Conservation (phyloP, 2,888 invertebrate species). For the Rhogogaster chlorosoma region DNA sequence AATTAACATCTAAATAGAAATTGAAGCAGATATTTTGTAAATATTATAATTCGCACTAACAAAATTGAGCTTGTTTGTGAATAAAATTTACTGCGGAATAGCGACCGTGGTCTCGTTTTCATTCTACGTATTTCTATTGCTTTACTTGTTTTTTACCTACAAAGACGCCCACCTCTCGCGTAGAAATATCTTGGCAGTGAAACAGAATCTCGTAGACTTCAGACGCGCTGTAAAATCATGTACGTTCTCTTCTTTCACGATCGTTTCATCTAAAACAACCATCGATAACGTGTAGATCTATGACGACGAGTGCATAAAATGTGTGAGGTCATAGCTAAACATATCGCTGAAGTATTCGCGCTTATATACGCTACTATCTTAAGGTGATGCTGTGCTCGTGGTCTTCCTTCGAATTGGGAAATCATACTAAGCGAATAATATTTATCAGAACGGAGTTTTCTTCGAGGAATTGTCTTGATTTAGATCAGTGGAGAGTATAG, state of each 20-base stretch:
- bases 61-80: not conserved
- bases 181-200: conserved; percentile 29
- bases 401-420: too few relatives aligned
- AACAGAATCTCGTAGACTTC: not conserved
- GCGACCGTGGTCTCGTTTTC: not conserved
- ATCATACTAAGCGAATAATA: too few relatives aligned
- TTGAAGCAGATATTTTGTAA: not conserved
- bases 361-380: not conserved
- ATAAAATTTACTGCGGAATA: conserved; percentile 9
- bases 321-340: not conserved
- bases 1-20: not conserved
- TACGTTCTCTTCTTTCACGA: not conserved
- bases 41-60: not conserved
- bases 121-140: not conserved
- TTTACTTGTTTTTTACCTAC: not conserved
- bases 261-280: not conserved
- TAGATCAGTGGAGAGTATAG: too few relatives aligned
- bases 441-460: too few relatives aligned
- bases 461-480: too few relatives aligned
- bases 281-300: not conserved
- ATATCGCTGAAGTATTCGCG: not conserved
- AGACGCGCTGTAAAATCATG: not conserved
- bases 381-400: not conserved
- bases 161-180: not conserved
- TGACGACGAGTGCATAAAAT: not conserved